phyloP scores from a whole-genome alignment of 2,113 vertebrate species.

The Eurystomus gularis region DNA sequence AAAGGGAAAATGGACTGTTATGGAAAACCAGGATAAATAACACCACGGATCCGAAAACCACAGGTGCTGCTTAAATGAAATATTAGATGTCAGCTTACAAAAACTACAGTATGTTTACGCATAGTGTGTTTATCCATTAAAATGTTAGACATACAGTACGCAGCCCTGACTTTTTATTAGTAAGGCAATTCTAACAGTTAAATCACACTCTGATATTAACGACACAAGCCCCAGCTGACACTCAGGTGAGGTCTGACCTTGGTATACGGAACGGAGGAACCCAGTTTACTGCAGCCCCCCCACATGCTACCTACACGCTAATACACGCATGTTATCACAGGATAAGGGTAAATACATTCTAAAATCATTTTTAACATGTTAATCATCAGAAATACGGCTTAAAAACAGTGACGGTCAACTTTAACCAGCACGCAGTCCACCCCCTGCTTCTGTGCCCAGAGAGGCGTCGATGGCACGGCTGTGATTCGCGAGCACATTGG shows the following conservation, averaged over 20 bases:
- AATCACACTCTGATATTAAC: background rate
- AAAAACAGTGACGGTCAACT: background rate
- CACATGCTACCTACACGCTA: background rate
- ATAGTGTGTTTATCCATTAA: conserved; percentile 18
- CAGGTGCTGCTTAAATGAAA: background rate
- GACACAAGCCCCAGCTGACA: conserved; percentile 12
- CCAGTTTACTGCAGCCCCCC: background rate
- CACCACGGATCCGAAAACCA: background rate
- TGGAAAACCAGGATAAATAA: background rate
- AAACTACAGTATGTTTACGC: background rate
- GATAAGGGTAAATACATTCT: background rate
- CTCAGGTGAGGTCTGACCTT: conserved; percentile 25
- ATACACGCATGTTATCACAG: background rate
- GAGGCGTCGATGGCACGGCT: background rate
- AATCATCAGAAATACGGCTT: conserved; percentile 14
- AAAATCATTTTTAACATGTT: background rate
- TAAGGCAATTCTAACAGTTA: background rate
- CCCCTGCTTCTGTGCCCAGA: background rate
- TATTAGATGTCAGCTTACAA: background rate
- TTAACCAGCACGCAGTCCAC: background rate
- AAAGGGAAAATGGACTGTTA: background rate
- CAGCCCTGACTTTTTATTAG: background rate
- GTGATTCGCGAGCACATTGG: background rate
- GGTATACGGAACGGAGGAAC: background rate
- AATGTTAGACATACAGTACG: background rate